These are phyloP conservation scores for Neomorphus geoffroyi DNA, from an alignment of 2,797 vertebrate species.

Conservation along the genomic window DNA sequence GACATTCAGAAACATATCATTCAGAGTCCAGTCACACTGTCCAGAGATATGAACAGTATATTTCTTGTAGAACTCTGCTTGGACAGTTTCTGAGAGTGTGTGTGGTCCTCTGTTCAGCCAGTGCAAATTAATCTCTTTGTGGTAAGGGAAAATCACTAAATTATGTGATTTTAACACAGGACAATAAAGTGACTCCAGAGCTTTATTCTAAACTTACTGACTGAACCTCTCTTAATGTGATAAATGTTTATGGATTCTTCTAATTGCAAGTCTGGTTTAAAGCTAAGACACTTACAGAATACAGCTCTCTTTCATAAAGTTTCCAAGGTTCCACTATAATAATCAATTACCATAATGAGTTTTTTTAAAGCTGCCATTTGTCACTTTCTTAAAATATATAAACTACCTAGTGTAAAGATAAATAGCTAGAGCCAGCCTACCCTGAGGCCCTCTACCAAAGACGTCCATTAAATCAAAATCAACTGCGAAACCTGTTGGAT, in stretches of 20 bases:
- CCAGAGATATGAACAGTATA: background rate
- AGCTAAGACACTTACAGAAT: slow-evolving; percentile 75
- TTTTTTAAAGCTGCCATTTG: slow-evolving; percentile 80
- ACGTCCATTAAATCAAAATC: slow-evolving; percentile 77
- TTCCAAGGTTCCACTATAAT: slow-evolving; percentile 77
- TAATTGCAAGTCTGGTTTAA: slow-evolving; percentile 79
- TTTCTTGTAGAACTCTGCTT: background rate
- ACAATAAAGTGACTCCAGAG: slow-evolving; percentile 62
- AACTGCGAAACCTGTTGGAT: slow-evolving; percentile 66
- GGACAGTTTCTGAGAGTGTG: background rate
- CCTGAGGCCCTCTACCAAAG: slow-evolving; percentile 67
- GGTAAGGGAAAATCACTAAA: slow-evolving; percentile 52
- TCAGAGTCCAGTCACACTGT: background rate
- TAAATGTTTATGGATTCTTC: slow-evolving; percentile 80
- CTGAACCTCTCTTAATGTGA: slow-evolving; percentile 68
- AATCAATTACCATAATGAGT: slow-evolving; percentile 83
- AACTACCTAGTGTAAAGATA: slow-evolving; percentile 78
- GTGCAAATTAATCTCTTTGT: slow-evolving; percentile 61
- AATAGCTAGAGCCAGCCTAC: slow-evolving; percentile 66
- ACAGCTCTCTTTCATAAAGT: slow-evolving; percentile 70
- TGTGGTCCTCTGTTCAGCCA: slow-evolving; percentile 50
- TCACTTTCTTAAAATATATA: slow-evolving; percentile 83
- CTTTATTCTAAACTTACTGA: slow-evolving; percentile 71
- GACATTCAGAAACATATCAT: background rate
- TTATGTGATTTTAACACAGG: slow-evolving; percentile 56